These are phyloP conservation scores for Tamias sibiricus DNA, from an alignment of 2,113 vertebrate species.

Conservation along the genomic window DNA sequence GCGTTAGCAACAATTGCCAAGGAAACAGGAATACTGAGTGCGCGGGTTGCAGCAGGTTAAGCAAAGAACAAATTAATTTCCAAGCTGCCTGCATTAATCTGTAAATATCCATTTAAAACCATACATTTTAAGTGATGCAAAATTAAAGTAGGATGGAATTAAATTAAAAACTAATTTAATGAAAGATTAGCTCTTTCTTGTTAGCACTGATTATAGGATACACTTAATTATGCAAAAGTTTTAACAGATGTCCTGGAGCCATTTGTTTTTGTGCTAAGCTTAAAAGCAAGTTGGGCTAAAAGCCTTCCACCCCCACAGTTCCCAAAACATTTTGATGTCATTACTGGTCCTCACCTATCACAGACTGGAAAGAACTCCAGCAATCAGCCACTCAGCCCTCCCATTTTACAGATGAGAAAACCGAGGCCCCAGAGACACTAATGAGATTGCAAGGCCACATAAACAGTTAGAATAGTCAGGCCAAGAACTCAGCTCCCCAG, in stretches of 20 bases:
- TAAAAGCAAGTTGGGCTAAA: conserved; percentile 58
- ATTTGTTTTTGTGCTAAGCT: background rate
- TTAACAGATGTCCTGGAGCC: conserved; percentile 65
- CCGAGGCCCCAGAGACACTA: background rate
- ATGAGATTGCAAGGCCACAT: background rate
- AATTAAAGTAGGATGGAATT: conserved; percentile 75
- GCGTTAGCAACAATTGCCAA: conserved; percentile 74
- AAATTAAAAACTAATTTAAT: conserved; percentile 77
- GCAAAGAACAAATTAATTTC: conserved; percentile 49
- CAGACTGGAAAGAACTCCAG: background rate
- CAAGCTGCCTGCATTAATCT: background rate
- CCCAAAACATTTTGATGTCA: background rate
- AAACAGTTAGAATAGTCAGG: background rate
- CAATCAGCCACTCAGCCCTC: background rate
- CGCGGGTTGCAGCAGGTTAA: conserved; percentile 36
- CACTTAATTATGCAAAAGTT: conserved; percentile 67
- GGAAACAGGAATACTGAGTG: conserved; percentile 56
- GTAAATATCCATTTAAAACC: conserved; percentile 59
- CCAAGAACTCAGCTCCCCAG: background rate
- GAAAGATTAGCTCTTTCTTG: conserved; percentile 68
- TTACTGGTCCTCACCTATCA: background rate
- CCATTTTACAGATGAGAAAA: conserved; percentile 4
- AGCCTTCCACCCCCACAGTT: background rate
- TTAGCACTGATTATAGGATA: conserved; percentile 72
- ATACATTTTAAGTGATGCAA: conserved; percentile 44